Evolutionary conservation across 2,888 invertebrate species (phyloP).

Genomic region (Selenia dentaria): DNA sequence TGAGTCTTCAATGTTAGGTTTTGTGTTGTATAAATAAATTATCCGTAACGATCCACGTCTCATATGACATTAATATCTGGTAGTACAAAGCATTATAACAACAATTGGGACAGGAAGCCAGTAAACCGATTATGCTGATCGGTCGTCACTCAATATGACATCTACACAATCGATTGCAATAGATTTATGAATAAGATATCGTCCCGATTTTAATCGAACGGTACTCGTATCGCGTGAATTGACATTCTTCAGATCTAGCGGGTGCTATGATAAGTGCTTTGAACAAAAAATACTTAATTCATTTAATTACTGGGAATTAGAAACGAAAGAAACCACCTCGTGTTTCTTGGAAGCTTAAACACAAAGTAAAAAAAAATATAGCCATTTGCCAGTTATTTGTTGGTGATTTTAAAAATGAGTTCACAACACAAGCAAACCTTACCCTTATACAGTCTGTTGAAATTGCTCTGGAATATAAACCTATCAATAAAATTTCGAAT

Average conservation of each 20-base stretch:
- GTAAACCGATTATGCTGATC: slow-evolving; percentile 80
- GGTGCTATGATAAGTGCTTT: slow-evolving; percentile 24
- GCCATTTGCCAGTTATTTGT: neutral
- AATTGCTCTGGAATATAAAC: slow-evolving; percentile 4
- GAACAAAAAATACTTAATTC: slow-evolving; percentile 20
- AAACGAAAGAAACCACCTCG: slow-evolving; percentile 8
- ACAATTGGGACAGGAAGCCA: slow-evolving; percentile 74
- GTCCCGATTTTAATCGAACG: slow-evolving; percentile 61
- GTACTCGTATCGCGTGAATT: slow-evolving; percentile 25
- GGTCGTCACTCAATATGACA: slow-evolving; percentile 73
- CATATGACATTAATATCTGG: slow-evolving; percentile 72
- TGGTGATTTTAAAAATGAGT: neutral
- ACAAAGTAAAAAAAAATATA: slow-evolving; percentile 8
- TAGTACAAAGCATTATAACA: slow-evolving; percentile 75
- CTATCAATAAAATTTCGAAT: slow-evolving; percentile 5
- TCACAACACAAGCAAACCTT: neutral
- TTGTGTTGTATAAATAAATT: slow-evolving; percentile 56
- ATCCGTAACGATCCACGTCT: slow-evolving; percentile 55
- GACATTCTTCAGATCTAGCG: slow-evolving; percentile 18
- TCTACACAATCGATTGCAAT: slow-evolving; percentile 67
- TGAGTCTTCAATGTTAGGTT: slow-evolving; percentile 49
- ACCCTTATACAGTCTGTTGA: neutral
- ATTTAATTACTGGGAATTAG: slow-evolving; percentile 17
- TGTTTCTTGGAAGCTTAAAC: slow-evolving; percentile 20
- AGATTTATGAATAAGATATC: slow-evolving; percentile 72